Evolutionary conservation across 2,113 vertebrate species (phyloP), one percentile per base, ranked within the genome.

Genomic region (Lepus europaeus): DNA sequence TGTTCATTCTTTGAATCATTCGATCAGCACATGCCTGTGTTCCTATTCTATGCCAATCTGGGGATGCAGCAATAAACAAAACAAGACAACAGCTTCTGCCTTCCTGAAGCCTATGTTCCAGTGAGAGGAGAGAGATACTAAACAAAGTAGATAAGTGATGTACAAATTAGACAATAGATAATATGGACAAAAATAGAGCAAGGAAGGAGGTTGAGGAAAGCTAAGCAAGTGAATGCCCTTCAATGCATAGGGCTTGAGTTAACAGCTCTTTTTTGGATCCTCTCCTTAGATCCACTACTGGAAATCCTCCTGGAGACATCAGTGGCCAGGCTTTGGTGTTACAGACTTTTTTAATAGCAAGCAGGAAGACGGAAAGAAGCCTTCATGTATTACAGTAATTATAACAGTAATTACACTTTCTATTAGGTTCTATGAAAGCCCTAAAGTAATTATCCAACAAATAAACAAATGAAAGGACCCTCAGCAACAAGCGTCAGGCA

Each of bases 371-470:
- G 56, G 19, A 78, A 82, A 83, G 89, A 91, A 74, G 70, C 8
- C 80, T 79, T 80, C 51, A 22, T 51, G 45, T 56, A 39, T 87
- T 79, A 49, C 5, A 81, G 53, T 81, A 66, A 83, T 56, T 87
- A 23, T 61, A 87, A 86, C 19, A 56, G 68, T 87, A 89, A 96
- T 87, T 69, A 70, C 1, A 90, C 36, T 92, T 96, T 94, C 70
- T 90, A 77, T 87, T 84, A 80, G 76, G 89, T 84, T 70, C 36
- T 70, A 31, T 88, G 79, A 89, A 93, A 91, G 70, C 51, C 72
- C 74, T 90, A 68, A 89, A 87, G 90, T 86, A 91, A 93, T 93
- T 89, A 84, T 51, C 31, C 51, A 90, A 68, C 56, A 84, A 94
- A 89, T n/a, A 94, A 74, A 87, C 64, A 91, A 91, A 70, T 31